Conservation (phyloP, 2,797 vertebrate genomes). For the Clamator glandarius region DNA sequence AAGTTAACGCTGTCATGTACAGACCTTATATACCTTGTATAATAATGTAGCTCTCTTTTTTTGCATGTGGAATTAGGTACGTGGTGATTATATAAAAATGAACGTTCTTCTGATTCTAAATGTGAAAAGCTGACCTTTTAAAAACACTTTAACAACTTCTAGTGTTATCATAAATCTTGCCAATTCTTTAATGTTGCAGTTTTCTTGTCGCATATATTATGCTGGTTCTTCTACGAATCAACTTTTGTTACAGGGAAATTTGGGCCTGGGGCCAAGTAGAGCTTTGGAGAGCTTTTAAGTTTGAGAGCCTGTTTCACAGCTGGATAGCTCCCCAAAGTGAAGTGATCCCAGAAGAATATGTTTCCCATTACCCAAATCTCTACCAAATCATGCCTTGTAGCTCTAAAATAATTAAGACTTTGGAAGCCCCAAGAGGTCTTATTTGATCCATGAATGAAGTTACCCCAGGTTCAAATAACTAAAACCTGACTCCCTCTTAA, state of each 20-base stretch:
- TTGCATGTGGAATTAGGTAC: conserved; percentile 11
- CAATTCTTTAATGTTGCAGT: conserved; percentile 57
- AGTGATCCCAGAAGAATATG: conserved; percentile 73
- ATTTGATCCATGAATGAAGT: conserved; percentile 80
- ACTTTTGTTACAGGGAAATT: conserved; percentile 69
- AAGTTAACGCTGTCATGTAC: background rate
- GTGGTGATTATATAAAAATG: conserved; percentile 37
- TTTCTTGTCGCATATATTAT: conserved; percentile 55
- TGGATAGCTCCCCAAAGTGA: conserved; percentile 74
- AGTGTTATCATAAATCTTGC: conserved; percentile 64
- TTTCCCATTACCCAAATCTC: conserved; percentile 77
- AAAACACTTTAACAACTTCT: conserved; percentile 58
- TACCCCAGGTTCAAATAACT: conserved; percentile 75
- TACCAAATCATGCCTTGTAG: conserved; percentile 75
- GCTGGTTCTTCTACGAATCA: conserved; percentile 33
- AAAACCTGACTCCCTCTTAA: conserved; percentile 61
- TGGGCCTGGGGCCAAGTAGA: conserved; percentile 62
- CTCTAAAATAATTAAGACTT: conserved; percentile 81
- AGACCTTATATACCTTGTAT: background rate
- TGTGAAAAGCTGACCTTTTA: conserved; percentile 68
- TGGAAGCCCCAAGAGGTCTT: conserved; percentile 75
- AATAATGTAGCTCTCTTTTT: conserved; percentile 37
- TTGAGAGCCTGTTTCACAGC: conserved; percentile 69
- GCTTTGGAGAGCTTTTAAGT: conserved; percentile 72
- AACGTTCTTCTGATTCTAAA: conserved; percentile 60